phyloP scores from a whole-genome alignment of 1,140 invertebrate genomes.

The Manduca sexta region DNA sequence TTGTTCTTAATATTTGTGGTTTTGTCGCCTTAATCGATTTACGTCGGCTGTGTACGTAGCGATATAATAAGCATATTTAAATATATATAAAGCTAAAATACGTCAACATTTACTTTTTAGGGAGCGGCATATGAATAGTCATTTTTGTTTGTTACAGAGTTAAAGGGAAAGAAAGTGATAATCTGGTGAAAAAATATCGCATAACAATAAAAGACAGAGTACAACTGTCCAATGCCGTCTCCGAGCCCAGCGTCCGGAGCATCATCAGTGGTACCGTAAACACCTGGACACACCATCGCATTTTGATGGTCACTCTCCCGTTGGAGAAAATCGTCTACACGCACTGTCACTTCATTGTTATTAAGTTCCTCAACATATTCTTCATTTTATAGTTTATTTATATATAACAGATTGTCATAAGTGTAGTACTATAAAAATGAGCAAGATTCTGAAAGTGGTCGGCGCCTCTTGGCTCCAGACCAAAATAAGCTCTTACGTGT shows the following conservation, averaged over 20 bases:
- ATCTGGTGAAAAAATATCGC: slow-evolving; percentile 36
- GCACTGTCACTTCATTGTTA: slow-evolving; percentile 72
- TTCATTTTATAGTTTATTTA: slow-evolving; percentile 66
- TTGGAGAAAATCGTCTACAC: slow-evolving; percentile 65
- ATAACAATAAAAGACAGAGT: slow-evolving; percentile 19
- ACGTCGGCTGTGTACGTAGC: no score
- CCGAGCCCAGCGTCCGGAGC: slow-evolving; percentile 28
- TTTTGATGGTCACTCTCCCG: slow-evolving; percentile 62
- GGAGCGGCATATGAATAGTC: no score
- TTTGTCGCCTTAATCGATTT: no score
- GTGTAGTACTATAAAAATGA: slow-evolving; percentile 47
- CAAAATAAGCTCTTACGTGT: slow-evolving; percentile 80
- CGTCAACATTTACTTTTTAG: no score
- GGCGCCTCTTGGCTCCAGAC: slow-evolving; percentile 85
- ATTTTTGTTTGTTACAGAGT: slow-evolving; percentile 53
- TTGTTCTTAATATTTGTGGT: no score
- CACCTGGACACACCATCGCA: slow-evolving; percentile 23
- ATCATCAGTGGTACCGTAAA: slow-evolving; percentile 33
- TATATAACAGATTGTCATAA: slow-evolving; percentile 24
- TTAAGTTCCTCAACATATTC: slow-evolving; percentile 70
- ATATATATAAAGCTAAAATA: no score
- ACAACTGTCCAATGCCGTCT: slow-evolving; percentile 42
- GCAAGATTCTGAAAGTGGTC: slow-evolving; percentile 82
- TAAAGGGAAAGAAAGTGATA: slow-evolving; percentile 33
- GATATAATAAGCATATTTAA: no score